These are phyloP conservation scores for Caenorhabditis drosophilae DNA, from an alignment of 2,888 invertebrate genomes.

Conservation along the genomic window DNA sequence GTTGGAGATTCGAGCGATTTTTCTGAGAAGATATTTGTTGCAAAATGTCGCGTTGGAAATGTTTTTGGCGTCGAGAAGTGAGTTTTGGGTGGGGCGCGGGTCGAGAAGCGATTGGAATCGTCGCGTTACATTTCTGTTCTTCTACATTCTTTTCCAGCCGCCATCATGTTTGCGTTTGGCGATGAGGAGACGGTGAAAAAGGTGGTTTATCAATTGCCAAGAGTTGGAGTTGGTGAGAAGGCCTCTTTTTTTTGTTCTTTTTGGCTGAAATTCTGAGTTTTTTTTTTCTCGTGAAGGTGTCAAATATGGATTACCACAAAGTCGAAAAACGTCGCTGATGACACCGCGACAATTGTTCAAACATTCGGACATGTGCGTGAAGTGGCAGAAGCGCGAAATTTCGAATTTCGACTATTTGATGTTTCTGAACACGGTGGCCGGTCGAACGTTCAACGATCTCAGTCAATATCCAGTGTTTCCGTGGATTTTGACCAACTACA, in stretches of 20 bases:
- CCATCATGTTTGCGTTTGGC: constrained; percentile 97
- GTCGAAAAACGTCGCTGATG: constrained; percentile 96
- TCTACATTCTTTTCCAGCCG: constrained; percentile 85
- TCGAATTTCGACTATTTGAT: constrained; percentile 99
- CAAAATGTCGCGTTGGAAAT: constrained; percentile 95
- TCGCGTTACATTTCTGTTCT: too few relatives aligned
- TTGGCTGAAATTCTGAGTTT: background rate
- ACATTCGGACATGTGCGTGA: constrained; percentile 90
- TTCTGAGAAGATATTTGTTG: constrained; percentile 91
- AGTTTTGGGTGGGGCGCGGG: too few relatives aligned
- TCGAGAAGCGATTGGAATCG: too few relatives aligned
- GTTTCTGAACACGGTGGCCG: constrained; percentile 99
- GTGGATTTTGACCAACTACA: constrained; percentile 98
- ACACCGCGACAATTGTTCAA: constrained; percentile 97
- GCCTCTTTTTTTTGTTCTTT: background rate
- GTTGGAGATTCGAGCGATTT: constrained; percentile 97
- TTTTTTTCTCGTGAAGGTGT: constrained; percentile 76
- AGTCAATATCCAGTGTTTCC: constrained; percentile 99
- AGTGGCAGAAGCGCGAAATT: constrained; percentile 79
- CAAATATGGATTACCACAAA: constrained; percentile 98
- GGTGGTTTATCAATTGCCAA: constrained; percentile 71
- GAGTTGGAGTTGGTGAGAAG: constrained; percentile 52
- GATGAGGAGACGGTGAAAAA: constrained; percentile 96
- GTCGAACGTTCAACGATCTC: constrained; percentile 98
- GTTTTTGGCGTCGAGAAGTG: constrained; percentile 96